Evolutionary conservation across 2,113 vertebrate genomes (phyloP).

Genomic region (Furnarius figulus): DNA sequence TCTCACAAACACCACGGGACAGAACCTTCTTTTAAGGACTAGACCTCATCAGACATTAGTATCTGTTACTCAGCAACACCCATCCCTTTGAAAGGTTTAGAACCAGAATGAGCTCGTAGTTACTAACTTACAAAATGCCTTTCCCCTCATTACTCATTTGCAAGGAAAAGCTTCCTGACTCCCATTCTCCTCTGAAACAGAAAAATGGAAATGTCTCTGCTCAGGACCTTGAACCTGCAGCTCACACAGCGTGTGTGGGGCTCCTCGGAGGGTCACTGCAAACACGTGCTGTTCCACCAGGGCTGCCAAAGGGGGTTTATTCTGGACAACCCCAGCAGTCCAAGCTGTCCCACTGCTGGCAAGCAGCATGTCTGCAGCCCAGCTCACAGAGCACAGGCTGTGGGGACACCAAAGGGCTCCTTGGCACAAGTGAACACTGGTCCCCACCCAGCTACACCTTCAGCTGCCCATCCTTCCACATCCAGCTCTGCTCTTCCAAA

Average conservation of each 20-base stretch:
- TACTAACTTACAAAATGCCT: not conserved
- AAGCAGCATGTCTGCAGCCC: rapidly evolving
- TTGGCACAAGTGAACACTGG: rapidly evolving
- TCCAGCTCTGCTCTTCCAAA: not conserved
- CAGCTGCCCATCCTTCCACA: not conserved
- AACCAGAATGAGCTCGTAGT: not conserved
- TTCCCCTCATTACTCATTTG: not conserved
- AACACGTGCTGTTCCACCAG: not conserved
- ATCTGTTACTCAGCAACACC: not conserved
- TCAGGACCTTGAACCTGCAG: rapidly evolving
- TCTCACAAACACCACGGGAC: not conserved
- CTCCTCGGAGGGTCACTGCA: not conserved
- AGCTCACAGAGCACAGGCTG: not conserved
- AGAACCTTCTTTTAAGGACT: not conserved
- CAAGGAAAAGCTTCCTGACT: not conserved
- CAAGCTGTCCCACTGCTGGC: not conserved
- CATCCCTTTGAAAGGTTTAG: not conserved
- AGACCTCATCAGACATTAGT: not conserved
- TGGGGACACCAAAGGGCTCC: not conserved
- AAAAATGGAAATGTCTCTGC: not conserved
- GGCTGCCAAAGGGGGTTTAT: not conserved
- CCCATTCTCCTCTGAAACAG: not conserved
- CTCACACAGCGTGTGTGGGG: rapidly evolving
- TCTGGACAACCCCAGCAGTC: not conserved
- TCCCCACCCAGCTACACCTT: no score